Conservation (phyloP, 2,113 vertebrate genomes). For the Cyrtonyx montezumae region DNA sequence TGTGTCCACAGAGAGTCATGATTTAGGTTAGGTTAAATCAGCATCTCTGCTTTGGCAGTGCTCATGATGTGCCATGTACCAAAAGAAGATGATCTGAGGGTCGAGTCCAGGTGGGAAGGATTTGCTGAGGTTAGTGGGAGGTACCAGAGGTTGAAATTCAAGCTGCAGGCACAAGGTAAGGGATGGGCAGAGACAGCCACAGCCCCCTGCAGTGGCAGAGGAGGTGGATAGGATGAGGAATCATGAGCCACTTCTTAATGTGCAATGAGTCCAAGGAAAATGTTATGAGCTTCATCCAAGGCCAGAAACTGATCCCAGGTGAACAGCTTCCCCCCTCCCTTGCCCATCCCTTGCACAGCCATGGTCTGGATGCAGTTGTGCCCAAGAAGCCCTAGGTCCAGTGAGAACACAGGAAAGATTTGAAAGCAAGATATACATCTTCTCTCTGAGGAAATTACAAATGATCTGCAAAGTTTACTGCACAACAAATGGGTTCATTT, state of each 20-base stretch:
- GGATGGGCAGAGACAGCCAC: not conserved
- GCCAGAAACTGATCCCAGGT: not conserved
- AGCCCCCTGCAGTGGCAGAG: not conserved
- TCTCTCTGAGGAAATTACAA: not conserved
- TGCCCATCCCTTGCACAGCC: not conserved
- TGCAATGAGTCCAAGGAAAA: not conserved
- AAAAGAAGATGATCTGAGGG: not conserved
- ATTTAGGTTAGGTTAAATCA: not conserved
- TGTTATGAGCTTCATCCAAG: not conserved
- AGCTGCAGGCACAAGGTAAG: not conserved
- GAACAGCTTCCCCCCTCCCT: not conserved
- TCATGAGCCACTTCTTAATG: not conserved
- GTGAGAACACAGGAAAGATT: not conserved
- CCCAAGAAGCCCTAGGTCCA: not conserved
- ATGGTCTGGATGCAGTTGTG: not conserved
- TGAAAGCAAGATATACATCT: not conserved
- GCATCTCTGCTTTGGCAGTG: not conserved
- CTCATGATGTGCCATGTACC: fast-evolving
- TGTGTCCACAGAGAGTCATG: fast-evolving
- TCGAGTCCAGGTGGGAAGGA: not conserved
- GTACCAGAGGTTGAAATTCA: not conserved
- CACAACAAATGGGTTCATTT: not conserved
- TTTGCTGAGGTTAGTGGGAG: not conserved
- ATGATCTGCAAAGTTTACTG: not conserved
- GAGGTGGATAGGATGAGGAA: not conserved